Conservation (phyloP, 2,888 invertebrate species). For the Uloborus plumipes region DNA sequence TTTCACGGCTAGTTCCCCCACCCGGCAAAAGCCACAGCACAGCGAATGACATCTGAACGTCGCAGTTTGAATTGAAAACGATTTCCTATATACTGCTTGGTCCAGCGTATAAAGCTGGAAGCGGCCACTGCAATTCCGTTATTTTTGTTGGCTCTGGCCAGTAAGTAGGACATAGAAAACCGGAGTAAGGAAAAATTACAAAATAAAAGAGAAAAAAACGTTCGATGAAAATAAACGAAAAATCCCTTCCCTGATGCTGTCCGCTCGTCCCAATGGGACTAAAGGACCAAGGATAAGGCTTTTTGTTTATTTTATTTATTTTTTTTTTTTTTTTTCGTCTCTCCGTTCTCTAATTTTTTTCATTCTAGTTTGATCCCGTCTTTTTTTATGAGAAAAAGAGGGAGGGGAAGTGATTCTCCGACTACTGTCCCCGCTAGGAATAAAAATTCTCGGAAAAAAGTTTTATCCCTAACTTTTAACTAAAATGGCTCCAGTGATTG, state of each 20-base stretch:
- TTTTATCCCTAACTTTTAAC: slow-evolving; percentile 51
- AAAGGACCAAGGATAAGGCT: slow-evolving; percentile 13
- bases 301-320: slow-evolving; percentile 29
- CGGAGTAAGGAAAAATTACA: slow-evolving; percentile 37
- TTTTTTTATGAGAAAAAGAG: slow-evolving; percentile 1
- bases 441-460: slow-evolving; percentile 41
- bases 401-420: slow-evolving; percentile 30
- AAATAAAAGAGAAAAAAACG: slow-evolving; percentile 36
- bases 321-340: slow-evolving; percentile 20
- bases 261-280: slow-evolving; percentile 34
- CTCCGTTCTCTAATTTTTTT: slow-evolving; percentile 19
- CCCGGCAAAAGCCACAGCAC: slow-evolving; percentile 25
- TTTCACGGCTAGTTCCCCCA: too few species aligned
- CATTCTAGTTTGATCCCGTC: slow-evolving; percentile 21
- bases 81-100: slow-evolving; percentile 53
- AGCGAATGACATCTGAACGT: slow-evolving; percentile 23
- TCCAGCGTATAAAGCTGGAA: slow-evolving; percentile 39
- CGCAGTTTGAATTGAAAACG: slow-evolving; percentile 48
- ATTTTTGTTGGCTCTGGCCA: slow-evolving; percentile 13
- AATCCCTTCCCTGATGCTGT: slow-evolving; percentile 41
- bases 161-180: slow-evolving; percentile 50
- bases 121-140: slow-evolving; percentile 26
- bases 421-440: slow-evolving; percentile 39
- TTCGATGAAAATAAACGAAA: slow-evolving; percentile 28
- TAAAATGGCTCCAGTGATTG: slow-evolving; percentile 54